These are phyloP conservation scores for Hololepta plana DNA, from an alignment of 2,888 invertebrate genomes.

Conservation along the genomic window DNA sequence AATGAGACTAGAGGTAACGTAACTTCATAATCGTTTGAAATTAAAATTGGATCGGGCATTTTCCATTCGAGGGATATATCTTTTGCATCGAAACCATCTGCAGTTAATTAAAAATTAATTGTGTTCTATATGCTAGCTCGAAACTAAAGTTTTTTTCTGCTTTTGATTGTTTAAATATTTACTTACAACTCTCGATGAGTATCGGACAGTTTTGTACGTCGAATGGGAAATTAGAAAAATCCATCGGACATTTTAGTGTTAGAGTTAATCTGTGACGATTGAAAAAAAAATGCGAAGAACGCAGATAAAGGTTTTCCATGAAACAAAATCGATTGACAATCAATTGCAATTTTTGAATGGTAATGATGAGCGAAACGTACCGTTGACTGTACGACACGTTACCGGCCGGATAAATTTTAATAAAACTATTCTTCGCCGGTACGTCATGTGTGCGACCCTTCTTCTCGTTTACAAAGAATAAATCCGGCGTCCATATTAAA, in stretches of 20 bases:
- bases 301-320: too few species aligned
- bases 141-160: too few species aligned
- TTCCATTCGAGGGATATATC: not conserved
- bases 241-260: conserved; percentile 5
- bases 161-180: too few species aligned
- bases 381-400: conserved; percentile 5
- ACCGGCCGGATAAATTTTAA: conserved; percentile 7
- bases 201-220: conserved; percentile 6
- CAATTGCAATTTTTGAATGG: not conserved
- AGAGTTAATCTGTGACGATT: conserved; percentile 7
- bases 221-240: conserved; percentile 7
- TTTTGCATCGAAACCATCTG: not conserved
- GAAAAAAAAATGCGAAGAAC: too few species aligned
- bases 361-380: conserved; percentile 1
- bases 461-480: conserved; percentile 6
- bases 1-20: too few species aligned
- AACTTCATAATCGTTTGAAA: not conserved
- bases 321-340: too few species aligned
- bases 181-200: conserved; percentile 6
- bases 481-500: conserved; percentile 8
- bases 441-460: conserved; percentile 6
- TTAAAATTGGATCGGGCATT: not conserved
- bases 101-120: too few species aligned
- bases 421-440: conserved; percentile 5
- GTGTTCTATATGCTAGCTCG: too few species aligned